Conservation (phyloP, 2,797 vertebrate genomes). For the Synaphobranchus kaupii region DNA sequence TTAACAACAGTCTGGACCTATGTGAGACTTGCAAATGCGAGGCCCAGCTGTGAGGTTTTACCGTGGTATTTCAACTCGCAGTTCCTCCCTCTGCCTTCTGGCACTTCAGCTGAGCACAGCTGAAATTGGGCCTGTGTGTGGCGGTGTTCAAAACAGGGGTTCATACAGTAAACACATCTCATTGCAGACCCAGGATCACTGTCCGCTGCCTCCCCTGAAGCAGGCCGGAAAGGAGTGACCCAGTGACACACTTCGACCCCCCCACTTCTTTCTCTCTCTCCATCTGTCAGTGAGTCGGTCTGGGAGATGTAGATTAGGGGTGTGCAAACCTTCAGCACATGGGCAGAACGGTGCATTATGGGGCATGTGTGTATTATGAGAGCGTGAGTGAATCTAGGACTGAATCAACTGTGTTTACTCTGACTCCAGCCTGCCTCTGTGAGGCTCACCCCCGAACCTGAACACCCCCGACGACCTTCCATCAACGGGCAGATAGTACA, state of each 20-base stretch:
- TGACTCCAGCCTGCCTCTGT: background rate
- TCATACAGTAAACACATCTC: background rate
- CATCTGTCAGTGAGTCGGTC: conserved; percentile 37
- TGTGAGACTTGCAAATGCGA: background rate
- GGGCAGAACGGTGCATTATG: background rate
- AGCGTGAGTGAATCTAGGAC: conserved; percentile 7
- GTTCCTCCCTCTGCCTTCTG: background rate
- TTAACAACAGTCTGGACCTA: background rate
- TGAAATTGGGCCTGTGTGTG: background rate
- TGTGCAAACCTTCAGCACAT: conserved; percentile 13
- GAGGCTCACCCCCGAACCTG: background rate
- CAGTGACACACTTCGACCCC: conserved; percentile 48
- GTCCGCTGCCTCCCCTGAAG: background rate
- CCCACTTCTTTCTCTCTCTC: background rate
- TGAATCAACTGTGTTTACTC: background rate
- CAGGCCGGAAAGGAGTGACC: conserved; percentile 38
- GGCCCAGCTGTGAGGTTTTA: background rate
- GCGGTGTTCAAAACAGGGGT: background rate
- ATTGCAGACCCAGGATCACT: background rate
- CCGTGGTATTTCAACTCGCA: background rate
- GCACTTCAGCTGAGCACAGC: conserved; percentile 25
- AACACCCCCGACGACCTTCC: background rate
- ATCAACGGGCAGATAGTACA: background rate
- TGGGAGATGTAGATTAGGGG: conserved; percentile 22
- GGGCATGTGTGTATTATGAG: conserved; percentile 7